These are phyloP conservation scores for Harpagoxenus sublaevis DNA, from an alignment of 2,888 invertebrate genomes.

Conservation along the genomic window DNA sequence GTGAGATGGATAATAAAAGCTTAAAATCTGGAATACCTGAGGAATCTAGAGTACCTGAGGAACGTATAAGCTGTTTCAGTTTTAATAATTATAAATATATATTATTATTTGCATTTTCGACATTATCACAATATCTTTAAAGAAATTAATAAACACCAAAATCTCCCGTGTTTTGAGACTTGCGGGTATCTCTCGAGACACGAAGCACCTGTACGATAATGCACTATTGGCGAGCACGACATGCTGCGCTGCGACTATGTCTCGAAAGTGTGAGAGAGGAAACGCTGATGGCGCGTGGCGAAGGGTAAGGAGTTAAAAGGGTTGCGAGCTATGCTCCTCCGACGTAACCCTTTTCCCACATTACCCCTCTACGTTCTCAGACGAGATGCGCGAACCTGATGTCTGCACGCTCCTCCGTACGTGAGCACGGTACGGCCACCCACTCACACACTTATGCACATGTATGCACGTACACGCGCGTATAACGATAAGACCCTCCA, in stretches of 20 bases:
- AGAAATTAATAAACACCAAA: not conserved
- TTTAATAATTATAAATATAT: not conserved
- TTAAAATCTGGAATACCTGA: no score
- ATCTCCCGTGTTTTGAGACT: not conserved
- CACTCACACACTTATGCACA: not conserved
- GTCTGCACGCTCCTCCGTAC: constrained; percentile 70
- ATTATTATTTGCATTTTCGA: not conserved
- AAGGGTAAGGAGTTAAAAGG: constrained; percentile 51
- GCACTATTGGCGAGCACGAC: constrained; percentile 2
- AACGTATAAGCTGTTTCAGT: not conserved
- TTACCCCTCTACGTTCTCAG: constrained; percentile 59
- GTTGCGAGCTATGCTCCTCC: constrained; percentile 39
- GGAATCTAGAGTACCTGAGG: not conserved
- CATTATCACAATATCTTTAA: not conserved
- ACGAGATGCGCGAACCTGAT: constrained; percentile 79
- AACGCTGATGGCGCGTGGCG: constrained; percentile 46
- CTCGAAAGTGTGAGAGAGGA: constrained; percentile 29
- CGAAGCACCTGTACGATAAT: constrained; percentile 29
- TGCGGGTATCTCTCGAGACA: not conserved
- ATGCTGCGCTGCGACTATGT: constrained; percentile 5
- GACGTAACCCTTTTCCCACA: constrained; percentile 42
- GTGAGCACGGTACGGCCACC: not conserved
- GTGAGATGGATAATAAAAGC: not conserved
- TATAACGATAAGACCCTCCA: not conserved
- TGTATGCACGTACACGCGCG: not conserved